These are phyloP conservation scores for Acleris holmiana DNA, from an alignment of 2,888 invertebrate genomes.

Conservation along the genomic window DNA sequence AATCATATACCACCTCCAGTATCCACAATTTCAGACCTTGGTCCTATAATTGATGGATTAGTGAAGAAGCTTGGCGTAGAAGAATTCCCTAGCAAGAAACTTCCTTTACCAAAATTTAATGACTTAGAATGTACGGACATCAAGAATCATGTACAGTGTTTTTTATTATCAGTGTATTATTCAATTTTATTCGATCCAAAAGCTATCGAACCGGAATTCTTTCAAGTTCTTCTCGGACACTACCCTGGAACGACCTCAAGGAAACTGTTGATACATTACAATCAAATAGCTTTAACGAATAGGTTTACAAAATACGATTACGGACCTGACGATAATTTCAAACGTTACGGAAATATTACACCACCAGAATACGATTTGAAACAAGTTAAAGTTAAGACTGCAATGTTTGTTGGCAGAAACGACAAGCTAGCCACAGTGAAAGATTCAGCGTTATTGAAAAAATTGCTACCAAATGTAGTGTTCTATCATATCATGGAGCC, in stretches of 20 bases:
- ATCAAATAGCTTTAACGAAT: constrained; percentile 44
- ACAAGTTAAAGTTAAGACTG: constrained; percentile 45
- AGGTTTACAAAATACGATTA: constrained; percentile 42
- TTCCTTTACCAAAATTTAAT: background rate
- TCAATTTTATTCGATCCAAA: constrained; percentile 74
- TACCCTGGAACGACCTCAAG: constrained; percentile 48
- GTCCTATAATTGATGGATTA: constrained; percentile 56
- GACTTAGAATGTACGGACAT: constrained; percentile 16
- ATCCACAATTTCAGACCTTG: constrained; percentile 49
- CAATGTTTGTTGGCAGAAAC: constrained; percentile 32
- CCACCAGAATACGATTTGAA: constrained; percentile 49
- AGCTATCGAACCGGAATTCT: constrained; percentile 66
- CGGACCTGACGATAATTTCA: constrained; percentile 13
- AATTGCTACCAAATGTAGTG: constrained; percentile 26
- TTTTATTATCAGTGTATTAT: constrained; percentile 1
- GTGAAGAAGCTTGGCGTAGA: constrained; percentile 60
- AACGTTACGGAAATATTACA: constrained; percentile 9
- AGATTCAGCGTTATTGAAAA: constrained; percentile 33
- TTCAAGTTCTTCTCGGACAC: constrained; percentile 42
- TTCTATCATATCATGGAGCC: constrained; percentile 15
- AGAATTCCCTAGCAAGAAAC: constrained; percentile 36
- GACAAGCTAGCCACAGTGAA: constrained; percentile 31
- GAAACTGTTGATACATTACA: constrained; percentile 50
- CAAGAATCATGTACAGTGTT: background rate
- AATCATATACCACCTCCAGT: constrained; percentile 55